These are phyloP conservation scores for Etheostoma perlongum DNA, from an alignment of 2,797 vertebrate genomes.

Conservation along the genomic window DNA sequence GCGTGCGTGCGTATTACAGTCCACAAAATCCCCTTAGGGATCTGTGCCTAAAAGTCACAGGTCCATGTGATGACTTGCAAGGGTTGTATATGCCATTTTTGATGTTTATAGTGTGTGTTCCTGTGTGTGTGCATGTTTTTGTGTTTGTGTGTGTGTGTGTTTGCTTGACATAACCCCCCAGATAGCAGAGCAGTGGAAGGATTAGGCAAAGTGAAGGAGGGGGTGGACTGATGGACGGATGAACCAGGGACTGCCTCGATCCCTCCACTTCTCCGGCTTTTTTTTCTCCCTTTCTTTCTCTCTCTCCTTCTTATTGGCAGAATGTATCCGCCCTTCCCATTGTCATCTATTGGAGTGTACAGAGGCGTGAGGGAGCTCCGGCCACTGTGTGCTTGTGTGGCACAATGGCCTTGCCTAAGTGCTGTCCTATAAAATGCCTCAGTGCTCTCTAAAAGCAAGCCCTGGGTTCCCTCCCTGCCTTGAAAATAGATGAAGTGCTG, in stretches of 20 bases:
- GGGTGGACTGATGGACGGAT: constrained; percentile 73
- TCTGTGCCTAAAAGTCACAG: constrained; percentile 50
- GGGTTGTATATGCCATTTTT: constrained; percentile 61
- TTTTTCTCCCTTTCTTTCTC: constrained; percentile 53
- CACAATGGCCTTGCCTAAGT: constrained; percentile 85
- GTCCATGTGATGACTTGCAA: constrained; percentile 60
- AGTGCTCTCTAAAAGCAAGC: constrained; percentile 82
- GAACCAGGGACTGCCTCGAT: constrained; percentile 73
- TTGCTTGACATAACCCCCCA: constrained; percentile 69
- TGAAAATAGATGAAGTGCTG: constrained; percentile 75
- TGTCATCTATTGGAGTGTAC: constrained; percentile 83
- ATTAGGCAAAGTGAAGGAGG: constrained; percentile 76
- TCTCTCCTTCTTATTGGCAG: constrained; percentile 75
- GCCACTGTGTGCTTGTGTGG: constrained; percentile 76
- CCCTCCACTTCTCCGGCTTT: constrained; percentile 67
- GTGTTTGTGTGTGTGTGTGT: constrained; percentile 18
- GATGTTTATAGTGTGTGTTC: constrained; percentile 41
- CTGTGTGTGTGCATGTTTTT: constrained; percentile 37
- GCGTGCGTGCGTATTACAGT: constrained; percentile 13
- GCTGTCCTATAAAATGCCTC: constrained; percentile 88
- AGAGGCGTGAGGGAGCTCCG: constrained; percentile 80
- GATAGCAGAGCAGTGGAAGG: constrained; percentile 63
- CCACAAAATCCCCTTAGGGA: constrained; percentile 38
- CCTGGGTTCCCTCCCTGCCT: constrained; percentile 66
- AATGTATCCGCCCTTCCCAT: constrained; percentile 82